These are phyloP conservation scores for Galagoides demidoff DNA, from an alignment of 2,797 vertebrate genomes.

Conservation along the genomic window DNA sequence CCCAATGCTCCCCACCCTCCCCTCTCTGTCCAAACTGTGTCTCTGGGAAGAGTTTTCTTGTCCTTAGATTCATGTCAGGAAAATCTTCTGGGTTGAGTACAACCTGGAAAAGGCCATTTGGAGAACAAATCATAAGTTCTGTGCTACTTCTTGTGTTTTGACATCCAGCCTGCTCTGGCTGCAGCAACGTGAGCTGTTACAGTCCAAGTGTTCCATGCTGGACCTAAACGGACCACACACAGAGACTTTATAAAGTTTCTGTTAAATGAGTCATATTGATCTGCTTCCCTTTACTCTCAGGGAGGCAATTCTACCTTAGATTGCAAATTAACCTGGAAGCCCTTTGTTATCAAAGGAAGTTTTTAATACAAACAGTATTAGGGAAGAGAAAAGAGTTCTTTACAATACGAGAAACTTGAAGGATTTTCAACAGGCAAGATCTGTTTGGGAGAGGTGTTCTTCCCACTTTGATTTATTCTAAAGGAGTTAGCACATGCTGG, in stretches of 20 bases:
- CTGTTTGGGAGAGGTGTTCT: neutral
- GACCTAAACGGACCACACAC: too few relatives aligned
- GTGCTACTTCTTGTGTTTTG: neutral
- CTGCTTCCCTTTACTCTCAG: neutral
- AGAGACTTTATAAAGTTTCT: neutral
- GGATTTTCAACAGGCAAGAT: neutral
- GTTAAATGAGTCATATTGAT: neutral
- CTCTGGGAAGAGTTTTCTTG: neutral
- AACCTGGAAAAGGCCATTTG: neutral
- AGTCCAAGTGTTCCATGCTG: rapidly evolving
- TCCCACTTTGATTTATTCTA: neutral
- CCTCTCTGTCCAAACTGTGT: neutral
- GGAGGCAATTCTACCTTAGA: neutral
- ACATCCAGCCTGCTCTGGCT: neutral
- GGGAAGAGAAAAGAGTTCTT: neutral
- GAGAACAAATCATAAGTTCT: neutral
- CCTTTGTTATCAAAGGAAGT: neutral
- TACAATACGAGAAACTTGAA: neutral
- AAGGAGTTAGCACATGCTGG: neutral
- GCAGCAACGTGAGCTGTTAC: too few relatives aligned
- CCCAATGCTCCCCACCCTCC: neutral
- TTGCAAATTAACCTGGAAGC: neutral
- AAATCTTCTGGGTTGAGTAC: neutral
- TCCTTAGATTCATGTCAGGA: neutral
- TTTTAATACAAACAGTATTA: neutral